phyloP scores from a whole-genome alignment of 2,888 invertebrate species.

The Zaprionus obscuricornis region DNA sequence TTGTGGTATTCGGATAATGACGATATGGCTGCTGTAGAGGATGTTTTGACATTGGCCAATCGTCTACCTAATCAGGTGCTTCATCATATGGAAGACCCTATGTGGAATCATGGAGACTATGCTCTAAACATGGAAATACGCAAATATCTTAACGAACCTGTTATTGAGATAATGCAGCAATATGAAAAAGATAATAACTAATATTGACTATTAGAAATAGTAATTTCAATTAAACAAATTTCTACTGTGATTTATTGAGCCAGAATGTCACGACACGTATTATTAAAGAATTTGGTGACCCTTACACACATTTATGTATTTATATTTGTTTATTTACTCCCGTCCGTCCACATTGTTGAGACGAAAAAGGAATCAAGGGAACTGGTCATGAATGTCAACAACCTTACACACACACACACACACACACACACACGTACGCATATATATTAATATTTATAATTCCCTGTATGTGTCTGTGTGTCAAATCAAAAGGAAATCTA shows the following conservation, averaged over 20 bases:
- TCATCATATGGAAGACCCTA: constrained; percentile 59
- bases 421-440: too few relatives aligned
- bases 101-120: constrained; percentile 69
- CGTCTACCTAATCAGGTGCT: constrained; percentile 57
- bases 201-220: constrained; percentile 15
- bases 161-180: constrained; percentile 60
- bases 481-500: too few relatives aligned
- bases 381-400: too few relatives aligned
- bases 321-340: too few relatives aligned
- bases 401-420: too few relatives aligned
- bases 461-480: too few relatives aligned
- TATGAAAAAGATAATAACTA: constrained; percentile 42
- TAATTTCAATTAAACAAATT: not conserved
- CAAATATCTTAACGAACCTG: constrained; percentile 60
- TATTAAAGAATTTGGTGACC: too few relatives aligned
- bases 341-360: too few relatives aligned
- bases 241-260: constrained; percentile 13
- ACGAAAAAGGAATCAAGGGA: too few relatives aligned
- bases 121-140: constrained; percentile 49
- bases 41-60: constrained; percentile 55
- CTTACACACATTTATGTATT: too few relatives aligned
- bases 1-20: constrained; percentile 76
- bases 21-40: constrained; percentile 64
- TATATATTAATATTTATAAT: too few relatives aligned
- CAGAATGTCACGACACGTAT: too few relatives aligned